Percentiles rank a stretch among this genome's conserved stretches.
phyloP scores from a whole-genome alignment of 2,113 vertebrate genomes.

The Charadrius vociferus region DNA sequence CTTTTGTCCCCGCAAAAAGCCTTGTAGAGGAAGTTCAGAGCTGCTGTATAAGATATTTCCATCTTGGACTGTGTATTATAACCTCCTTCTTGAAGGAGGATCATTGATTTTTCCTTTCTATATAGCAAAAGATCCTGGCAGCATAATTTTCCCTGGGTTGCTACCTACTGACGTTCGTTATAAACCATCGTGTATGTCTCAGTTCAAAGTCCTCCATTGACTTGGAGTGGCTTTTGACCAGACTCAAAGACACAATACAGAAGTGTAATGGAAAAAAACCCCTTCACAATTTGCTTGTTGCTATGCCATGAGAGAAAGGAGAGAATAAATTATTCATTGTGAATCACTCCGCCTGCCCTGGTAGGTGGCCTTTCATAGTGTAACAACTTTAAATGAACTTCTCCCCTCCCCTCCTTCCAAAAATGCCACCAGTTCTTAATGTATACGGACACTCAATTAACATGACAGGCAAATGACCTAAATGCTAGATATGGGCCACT shows the following conservation, averaged over 20 bases:
- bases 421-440: slow-evolving; percentile 9
- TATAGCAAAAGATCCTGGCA: neutral
- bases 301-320: neutral
- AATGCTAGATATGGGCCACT: neutral
- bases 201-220: neutral
- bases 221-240: neutral
- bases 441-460: slow-evolving; percentile 6
- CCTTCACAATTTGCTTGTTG: neutral
- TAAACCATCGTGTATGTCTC: neutral
- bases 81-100: neutral
- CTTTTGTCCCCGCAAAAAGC: neutral
- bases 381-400: slow-evolving; percentile 1
- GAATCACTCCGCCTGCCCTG: slow-evolving; percentile 8
- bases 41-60: neutral
- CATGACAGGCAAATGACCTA: slow-evolving; percentile 35
- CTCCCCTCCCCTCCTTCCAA: neutral
- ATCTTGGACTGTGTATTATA: neutral
- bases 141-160: neutral
- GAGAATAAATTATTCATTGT: slow-evolving; percentile 41
- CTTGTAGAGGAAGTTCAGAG: neutral
- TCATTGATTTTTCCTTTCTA: neutral
- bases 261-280: neutral
- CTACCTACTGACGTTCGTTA: neutral
- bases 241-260: neutral
- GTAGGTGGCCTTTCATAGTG: neutral